These are phyloP conservation scores for Trissoscelio sp. DNA, from an alignment of 2,888 invertebrate species.

Conservation along the genomic window DNA sequence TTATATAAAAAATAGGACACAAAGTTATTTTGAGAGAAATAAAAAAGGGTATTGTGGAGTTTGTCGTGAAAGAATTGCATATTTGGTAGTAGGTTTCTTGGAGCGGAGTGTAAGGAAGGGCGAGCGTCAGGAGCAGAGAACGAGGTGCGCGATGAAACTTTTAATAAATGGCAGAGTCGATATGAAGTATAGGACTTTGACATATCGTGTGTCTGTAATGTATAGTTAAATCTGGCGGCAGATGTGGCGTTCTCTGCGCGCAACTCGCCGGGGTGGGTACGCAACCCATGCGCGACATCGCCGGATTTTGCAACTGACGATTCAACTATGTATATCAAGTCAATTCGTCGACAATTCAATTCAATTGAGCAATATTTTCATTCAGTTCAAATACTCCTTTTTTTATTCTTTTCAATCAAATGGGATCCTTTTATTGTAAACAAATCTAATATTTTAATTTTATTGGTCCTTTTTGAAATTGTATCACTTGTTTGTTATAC, in stretches of 20 bases:
- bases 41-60: constrained; percentile 51
- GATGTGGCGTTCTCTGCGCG: constrained; percentile 80
- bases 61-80: constrained; percentile 69
- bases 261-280: constrained; percentile 70
- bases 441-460: no score
- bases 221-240: constrained; percentile 84
- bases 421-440: neutral
- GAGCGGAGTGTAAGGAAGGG: constrained; percentile 71
- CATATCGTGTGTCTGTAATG: constrained; percentile 84
- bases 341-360: constrained; percentile 50
- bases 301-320: constrained; percentile 70
- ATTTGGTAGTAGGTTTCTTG: constrained; percentile 76
- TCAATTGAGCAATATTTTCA: constrained; percentile 56
- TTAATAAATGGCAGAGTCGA: constrained; percentile 84
- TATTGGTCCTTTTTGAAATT: no score
- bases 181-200: constrained; percentile 84
- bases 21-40: constrained; percentile 43
- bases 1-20: constrained; percentile 20
- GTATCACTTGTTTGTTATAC: no score
- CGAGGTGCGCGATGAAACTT: constrained; percentile 82
- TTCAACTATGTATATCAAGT: constrained; percentile 51
- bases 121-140: constrained; percentile 71
- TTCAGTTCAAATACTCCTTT: constrained; percentile 17
- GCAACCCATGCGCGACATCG: constrained; percentile 69
- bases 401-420: constrained; percentile 20